Evolutionary conservation across 2,888 invertebrate species (phyloP).

Genomic region (Drosophila lacicola): DNA sequence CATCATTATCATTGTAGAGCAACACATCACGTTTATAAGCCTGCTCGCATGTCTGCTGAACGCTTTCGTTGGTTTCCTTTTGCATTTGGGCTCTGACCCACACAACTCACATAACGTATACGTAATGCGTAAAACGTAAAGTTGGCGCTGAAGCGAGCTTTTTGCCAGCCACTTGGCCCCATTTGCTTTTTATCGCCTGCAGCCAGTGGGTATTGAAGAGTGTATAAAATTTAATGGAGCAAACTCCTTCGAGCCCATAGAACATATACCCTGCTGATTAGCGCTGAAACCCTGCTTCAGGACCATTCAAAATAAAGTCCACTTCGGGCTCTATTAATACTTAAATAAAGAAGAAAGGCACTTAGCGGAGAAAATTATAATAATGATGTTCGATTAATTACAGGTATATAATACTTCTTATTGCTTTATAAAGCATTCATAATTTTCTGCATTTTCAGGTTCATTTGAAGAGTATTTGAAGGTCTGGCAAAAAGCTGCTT

Average conservation of each 20-base stretch:
- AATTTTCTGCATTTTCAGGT: neutral
- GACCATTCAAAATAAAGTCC: constrained; percentile 42
- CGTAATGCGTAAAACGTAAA: constrained; percentile 44
- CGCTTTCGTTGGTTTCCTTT: constrained; percentile 62
- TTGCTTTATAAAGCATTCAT: neutral
- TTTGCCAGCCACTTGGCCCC: constrained; percentile 63
- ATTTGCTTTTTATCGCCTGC: constrained; percentile 54
- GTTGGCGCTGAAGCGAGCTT: constrained; percentile 43
- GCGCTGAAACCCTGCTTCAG: constrained; percentile 17
- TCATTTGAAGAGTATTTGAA: constrained; percentile 21
- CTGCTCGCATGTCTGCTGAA: constrained; percentile 57
- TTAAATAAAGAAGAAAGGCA: constrained; percentile 18
- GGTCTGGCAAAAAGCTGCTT: constrained; percentile 24
- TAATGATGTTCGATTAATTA: constrained; percentile 36
- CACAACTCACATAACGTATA: constrained; percentile 36
- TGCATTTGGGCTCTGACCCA: constrained; percentile 61
- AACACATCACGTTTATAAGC: constrained; percentile 57
- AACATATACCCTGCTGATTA: constrained; percentile 54
- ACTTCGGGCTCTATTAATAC: constrained; percentile 19
- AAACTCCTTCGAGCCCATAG: constrained; percentile 32
- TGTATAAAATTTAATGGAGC: constrained; percentile 53
- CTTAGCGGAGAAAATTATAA: constrained; percentile 16
- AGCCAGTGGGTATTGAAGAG: constrained; percentile 29
- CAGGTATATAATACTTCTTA: neutral
- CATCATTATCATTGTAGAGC: constrained; percentile 69